phyloP scores from a whole-genome alignment of 2,888 invertebrate species.

The Danaus chrysippus region DNA sequence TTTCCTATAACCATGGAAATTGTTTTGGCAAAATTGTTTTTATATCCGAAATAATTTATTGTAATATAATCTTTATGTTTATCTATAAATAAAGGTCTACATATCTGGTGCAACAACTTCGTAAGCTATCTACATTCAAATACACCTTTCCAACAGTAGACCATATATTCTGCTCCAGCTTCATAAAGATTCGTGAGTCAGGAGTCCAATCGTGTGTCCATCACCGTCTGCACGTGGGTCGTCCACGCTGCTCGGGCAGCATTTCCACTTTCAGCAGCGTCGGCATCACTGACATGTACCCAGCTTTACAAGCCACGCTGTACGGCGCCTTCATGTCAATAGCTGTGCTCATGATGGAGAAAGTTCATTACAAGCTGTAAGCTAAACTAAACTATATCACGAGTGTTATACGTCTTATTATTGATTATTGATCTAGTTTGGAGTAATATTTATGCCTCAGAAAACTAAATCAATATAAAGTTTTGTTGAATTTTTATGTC shows the following conservation, averaged over 20 bases:
- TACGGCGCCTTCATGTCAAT: slow-evolving; percentile 68
- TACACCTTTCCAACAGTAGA: too few relatives aligned
- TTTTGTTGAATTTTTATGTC: too few relatives aligned
- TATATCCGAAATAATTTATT: too few relatives aligned
- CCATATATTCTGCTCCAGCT: slow-evolving; percentile 40
- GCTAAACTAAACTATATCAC: slow-evolving; percentile 29
- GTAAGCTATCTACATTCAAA: too few relatives aligned
- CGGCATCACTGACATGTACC: slow-evolving; percentile 77
- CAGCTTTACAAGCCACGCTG: slow-evolving; percentile 71
- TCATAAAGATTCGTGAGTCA: slow-evolving; percentile 73
- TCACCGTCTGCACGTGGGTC: slow-evolving; percentile 77
- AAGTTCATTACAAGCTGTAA: slow-evolving; percentile 56
- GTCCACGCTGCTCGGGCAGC: slow-evolving; percentile 77
- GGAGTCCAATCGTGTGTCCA: slow-evolving; percentile 75
- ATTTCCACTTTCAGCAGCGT: slow-evolving; percentile 81
- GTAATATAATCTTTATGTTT: too few relatives aligned
- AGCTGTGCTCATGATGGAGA: slow-evolving; percentile 58
- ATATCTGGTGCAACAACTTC: too few relatives aligned
- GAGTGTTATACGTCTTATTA: slow-evolving; percentile 7
- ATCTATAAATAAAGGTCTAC: too few relatives aligned
- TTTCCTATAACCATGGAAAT: too few relatives aligned
- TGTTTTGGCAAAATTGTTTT: too few relatives aligned
- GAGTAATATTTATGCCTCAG: not conserved
- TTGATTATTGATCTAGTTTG: slow-evolving; percentile 22
- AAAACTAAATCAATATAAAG: too few relatives aligned